A percentile compares a stretch with the other conserved stretches of the same genome.
These are phyloP conservation scores for Hoplostethus atlanticus DNA, from an alignment of 2,797 vertebrate species.

Conservation along the genomic window DNA sequence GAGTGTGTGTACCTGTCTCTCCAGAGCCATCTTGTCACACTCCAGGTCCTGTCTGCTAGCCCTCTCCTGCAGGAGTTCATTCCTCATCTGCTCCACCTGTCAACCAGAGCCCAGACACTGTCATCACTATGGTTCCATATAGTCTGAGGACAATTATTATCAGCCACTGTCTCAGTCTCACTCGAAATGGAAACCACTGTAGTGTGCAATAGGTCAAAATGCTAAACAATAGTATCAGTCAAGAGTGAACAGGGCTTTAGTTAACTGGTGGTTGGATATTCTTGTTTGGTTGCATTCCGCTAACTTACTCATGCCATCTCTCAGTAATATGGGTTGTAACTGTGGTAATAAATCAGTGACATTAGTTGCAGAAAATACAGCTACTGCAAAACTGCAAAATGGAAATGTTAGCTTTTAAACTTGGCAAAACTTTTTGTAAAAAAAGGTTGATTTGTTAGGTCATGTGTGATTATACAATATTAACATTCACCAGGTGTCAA, in stretches of 20 bases:
- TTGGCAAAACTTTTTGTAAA: neutral
- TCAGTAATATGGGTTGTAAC: conserved; percentile 13
- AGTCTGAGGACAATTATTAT: conserved; percentile 73
- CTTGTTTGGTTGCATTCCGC: conserved; percentile 68
- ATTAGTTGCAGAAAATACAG: conserved; percentile 25
- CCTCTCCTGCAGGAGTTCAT: conserved; percentile 96
- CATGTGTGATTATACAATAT: neutral
- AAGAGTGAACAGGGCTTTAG: conserved; percentile 23
- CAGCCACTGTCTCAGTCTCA: conserved; percentile 42
- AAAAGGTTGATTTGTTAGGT: neutral
- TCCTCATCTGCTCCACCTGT: conserved; percentile 97
- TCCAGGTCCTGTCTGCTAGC: conserved; percentile 94
- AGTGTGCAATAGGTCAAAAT: conserved; percentile 48
- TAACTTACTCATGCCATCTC: conserved; percentile 29
- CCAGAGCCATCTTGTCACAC: conserved; percentile 97
- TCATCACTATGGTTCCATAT: conserved; percentile 71
- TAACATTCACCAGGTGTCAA: conserved; percentile 16
- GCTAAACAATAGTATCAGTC: conserved; percentile 50
- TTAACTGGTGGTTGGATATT: conserved; percentile 60
- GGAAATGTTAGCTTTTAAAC: neutral
- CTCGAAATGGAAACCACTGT: conserved; percentile 45
- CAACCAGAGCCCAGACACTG: conserved; percentile 80
- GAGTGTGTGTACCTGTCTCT: conserved; percentile 93
- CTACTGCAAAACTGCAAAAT: neutral
- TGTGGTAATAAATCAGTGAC: neutral